These are phyloP conservation scores for Dipodomys stephensi DNA, from an alignment of 2,113 vertebrate genomes.

Conservation along the genomic window DNA sequence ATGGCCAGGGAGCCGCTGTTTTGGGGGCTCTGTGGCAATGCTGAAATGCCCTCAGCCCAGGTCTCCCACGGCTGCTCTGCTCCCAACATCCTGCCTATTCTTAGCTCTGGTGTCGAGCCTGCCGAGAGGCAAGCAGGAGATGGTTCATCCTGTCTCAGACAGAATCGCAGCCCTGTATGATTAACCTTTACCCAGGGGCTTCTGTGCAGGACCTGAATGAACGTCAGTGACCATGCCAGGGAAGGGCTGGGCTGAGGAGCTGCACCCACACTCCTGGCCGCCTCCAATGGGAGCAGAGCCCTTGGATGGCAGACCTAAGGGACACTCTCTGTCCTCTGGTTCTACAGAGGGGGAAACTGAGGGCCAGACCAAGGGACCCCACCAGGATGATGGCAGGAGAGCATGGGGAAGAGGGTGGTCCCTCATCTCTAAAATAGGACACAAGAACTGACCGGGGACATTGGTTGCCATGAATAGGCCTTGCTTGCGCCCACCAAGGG, in stretches of 20 bases:
- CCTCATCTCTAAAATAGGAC: background rate
- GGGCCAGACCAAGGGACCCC: background rate
- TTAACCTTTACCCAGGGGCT: conserved; percentile 37
- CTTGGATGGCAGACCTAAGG: background rate
- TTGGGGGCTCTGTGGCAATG: background rate
- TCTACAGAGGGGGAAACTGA: conserved; percentile 3
- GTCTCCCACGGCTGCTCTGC: background rate
- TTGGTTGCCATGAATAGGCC: background rate
- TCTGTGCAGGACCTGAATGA: background rate
- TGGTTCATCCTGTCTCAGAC: conserved; percentile 64
- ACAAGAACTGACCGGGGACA: too few relatives aligned
- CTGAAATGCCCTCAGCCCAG: background rate
- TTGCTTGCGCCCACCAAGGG: fast-evolving
- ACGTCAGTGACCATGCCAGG: background rate
- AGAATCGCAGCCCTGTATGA: conserved; percentile 2
- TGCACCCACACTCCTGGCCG: background rate
- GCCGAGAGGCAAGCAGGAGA: conserved; percentile 33
- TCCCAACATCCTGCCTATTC: conserved; percentile 13
- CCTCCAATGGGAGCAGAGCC: background rate
- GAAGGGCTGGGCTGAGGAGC: too few relatives aligned
- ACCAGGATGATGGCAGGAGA: background rate
- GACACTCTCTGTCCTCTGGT: background rate
- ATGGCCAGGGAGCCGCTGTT: background rate
- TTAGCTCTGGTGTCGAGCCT: conserved; percentile 16
- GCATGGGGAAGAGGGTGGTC: fast-evolving